Conservation (phyloP, 1,140 invertebrate species). For the Paraescarpia echinospica region DNA sequence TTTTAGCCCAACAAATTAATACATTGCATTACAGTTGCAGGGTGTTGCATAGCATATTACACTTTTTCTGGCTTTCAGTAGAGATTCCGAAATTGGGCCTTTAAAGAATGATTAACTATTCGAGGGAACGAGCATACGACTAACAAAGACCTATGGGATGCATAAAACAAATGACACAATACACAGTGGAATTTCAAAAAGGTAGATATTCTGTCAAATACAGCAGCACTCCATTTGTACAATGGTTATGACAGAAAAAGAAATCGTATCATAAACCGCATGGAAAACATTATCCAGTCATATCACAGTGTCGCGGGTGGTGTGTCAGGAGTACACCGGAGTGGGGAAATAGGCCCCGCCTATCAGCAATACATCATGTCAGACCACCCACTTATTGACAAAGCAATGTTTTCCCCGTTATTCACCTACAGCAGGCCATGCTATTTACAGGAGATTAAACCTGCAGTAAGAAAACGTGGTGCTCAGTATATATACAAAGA, state of each 20-base stretch:
- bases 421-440: neutral
- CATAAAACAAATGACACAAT: neutral
- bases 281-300: neutral
- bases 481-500: neutral
- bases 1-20: neutral
- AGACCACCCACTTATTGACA: neutral
- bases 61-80: neutral
- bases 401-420: neutral
- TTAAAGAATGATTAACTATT: neutral
- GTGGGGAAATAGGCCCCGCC: neutral
- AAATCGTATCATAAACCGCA: neutral
- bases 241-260: neutral
- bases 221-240: slow-evolving; percentile 3
- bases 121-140: neutral
- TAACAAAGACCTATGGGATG: neutral
- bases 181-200: neutral
- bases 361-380: neutral
- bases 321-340: neutral
- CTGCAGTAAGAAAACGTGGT: neutral
- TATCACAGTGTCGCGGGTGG: neutral
- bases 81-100: neutral
- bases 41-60: neutral
- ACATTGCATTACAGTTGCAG: neutral
- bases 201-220: neutral
- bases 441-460: neutral